Conservation (phyloP, 92 coral and sea anemone species). For the Palythoa grandiflora region DNA sequence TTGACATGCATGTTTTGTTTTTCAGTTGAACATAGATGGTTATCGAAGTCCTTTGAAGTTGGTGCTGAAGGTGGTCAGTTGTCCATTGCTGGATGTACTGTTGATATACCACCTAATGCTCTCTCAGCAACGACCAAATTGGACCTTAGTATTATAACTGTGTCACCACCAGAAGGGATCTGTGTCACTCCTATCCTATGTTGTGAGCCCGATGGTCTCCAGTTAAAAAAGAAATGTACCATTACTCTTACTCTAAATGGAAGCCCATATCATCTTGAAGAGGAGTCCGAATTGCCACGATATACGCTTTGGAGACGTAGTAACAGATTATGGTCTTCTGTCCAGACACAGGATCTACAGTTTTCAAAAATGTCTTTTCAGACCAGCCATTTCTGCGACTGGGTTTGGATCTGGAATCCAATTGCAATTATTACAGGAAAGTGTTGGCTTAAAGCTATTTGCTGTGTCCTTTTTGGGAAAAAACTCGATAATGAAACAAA, state of each 20-base stretch:
- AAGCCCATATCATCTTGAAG: constrained; percentile 8
- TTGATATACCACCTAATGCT: neutral
- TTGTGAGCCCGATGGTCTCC: neutral
- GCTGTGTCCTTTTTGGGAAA: neutral
- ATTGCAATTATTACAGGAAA: neutral
- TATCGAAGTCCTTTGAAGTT: neutral
- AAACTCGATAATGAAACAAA: neutral
- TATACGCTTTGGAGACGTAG: neutral
- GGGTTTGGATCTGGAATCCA: neutral
- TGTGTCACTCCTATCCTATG: constrained; percentile 17
- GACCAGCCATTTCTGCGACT: neutral
- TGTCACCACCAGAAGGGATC: constrained; percentile 7
- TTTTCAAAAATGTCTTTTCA: neutral
- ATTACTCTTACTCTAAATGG: neutral
- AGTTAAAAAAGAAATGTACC: neutral
- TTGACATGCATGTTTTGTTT: neutral
- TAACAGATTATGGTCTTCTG: neutral
- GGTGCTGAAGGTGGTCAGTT: neutral
- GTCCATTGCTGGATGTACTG: constrained; percentile 2
- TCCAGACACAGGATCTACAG: neutral
- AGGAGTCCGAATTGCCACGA: neutral
- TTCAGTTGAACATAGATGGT: neutral
- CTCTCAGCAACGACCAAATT: neutral
- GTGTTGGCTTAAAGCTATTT: constrained; percentile 3
- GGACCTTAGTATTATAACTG: neutral